phyloP scores from a whole-genome alignment of 2,888 invertebrate genomes.

The Dexiosoma caninum region DNA sequence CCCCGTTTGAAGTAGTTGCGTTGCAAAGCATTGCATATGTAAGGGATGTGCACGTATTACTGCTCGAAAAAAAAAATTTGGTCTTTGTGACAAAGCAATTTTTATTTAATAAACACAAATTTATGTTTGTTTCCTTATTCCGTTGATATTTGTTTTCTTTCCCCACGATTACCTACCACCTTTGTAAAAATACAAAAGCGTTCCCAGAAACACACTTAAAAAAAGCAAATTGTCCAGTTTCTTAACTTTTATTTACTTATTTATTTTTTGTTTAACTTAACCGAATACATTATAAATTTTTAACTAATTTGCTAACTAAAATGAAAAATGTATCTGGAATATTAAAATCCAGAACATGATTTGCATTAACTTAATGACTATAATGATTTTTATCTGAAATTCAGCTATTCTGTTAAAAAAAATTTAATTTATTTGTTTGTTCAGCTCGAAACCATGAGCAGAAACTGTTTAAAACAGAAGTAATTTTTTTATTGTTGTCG shows the following conservation, averaged over 20 bases:
- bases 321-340: neutral
- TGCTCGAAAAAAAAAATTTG: too few relatives aligned
- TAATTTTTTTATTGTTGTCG: neutral
- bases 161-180: too few relatives aligned
- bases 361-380: slow-evolving; percentile 54
- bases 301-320: slow-evolving; percentile 13
- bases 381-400: slow-evolving; percentile 50
- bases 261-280: neutral
- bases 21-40: too few relatives aligned
- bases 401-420: neutral
- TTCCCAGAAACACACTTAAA: neutral
- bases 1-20: too few relatives aligned
- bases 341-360: slow-evolving; percentile 11
- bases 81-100: too few relatives aligned
- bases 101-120: too few relatives aligned
- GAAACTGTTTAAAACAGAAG: slow-evolving; percentile 2
- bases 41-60: too few relatives aligned
- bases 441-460: slow-evolving; percentile 14
- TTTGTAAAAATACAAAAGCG: neutral
- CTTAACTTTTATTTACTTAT: neutral
- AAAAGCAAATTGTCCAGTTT: neutral
- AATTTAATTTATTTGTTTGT: slow-evolving; percentile 19
- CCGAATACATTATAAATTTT: slow-evolving; percentile 1
- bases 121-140: too few relatives aligned
- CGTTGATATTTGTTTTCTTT: too few relatives aligned